A percentile compares a stretch with the other conserved stretches of the same genome.
These are phyloP conservation scores for Euzophera pinguis DNA, from an alignment of 2,888 invertebrate species.

Conservation along the genomic window DNA sequence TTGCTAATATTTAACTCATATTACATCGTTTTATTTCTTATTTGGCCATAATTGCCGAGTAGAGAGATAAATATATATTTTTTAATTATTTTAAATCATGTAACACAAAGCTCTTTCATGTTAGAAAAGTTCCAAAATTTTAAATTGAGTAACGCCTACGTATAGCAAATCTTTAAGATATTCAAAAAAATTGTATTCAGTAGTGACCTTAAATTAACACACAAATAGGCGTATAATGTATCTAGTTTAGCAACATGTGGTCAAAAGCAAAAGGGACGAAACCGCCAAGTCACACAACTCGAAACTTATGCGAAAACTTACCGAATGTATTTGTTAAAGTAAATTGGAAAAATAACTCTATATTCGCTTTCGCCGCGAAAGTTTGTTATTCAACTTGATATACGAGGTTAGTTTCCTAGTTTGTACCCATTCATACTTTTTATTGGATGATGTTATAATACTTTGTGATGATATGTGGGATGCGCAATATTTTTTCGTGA, in stretches of 20 bases:
- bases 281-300: slow-evolving; percentile 27
- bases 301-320: slow-evolving; percentile 60
- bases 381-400: slow-evolving; percentile 36
- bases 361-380: slow-evolving; percentile 24
- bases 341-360: slow-evolving; percentile 52
- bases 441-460: slow-evolving; percentile 17
- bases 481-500: neutral
- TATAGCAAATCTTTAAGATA: too few species aligned
- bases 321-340: slow-evolving; percentile 41
- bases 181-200: too few species aligned
- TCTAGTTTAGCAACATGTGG: slow-evolving; percentile 46
- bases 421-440: slow-evolving; percentile 21
- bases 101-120: too few species aligned
- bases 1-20: too few species aligned
- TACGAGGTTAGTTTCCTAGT: slow-evolving; percentile 35
- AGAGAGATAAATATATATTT: too few species aligned
- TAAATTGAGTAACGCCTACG: too few species aligned
- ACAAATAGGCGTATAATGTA: slow-evolving; percentile 48
- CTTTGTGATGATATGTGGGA: slow-evolving; percentile 13
- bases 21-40: too few species aligned
- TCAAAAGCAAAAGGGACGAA: slow-evolving; percentile 27
- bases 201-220: slow-evolving; percentile 51
- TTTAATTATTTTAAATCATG: too few species aligned
- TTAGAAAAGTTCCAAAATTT: too few species aligned
- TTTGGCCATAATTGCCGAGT: too few species aligned